These are phyloP conservation scores for Hymenopus coronatus DNA, from an alignment of 2,888 invertebrate genomes.

Conservation along the genomic window DNA sequence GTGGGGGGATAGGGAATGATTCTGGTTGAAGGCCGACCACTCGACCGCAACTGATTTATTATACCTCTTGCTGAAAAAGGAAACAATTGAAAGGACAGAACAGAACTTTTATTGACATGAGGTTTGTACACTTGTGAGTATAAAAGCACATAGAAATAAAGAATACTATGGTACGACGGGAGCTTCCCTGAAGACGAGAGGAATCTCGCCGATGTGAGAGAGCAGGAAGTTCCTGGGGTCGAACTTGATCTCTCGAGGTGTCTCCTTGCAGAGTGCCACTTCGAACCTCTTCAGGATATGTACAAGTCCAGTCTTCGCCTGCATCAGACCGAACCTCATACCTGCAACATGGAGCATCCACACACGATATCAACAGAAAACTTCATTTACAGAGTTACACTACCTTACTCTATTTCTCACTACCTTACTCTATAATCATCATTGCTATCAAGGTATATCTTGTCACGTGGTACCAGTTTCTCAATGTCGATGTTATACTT, in stretches of 20 bases:
- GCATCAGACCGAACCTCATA: slow-evolving; percentile 29
- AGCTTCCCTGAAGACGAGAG: neutral
- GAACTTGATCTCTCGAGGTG: slow-evolving; percentile 21
- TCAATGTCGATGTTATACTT: too few species aligned
- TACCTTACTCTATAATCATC: neutral
- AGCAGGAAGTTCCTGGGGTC: neutral
- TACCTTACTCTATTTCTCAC: too few species aligned
- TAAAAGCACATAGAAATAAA: neutral
- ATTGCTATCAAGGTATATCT: too few species aligned
- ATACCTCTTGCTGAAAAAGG: too few species aligned
- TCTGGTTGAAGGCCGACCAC: too few species aligned
- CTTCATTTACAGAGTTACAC: too few species aligned
- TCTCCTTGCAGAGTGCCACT: slow-evolving; percentile 15
- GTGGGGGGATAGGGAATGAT: too few species aligned
- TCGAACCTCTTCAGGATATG: slow-evolving; percentile 22
- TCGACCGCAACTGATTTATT: too few species aligned
- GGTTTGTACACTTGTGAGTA: too few species aligned
- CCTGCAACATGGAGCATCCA: slow-evolving; percentile 22
- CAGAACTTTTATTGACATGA: too few species aligned
- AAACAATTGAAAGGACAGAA: too few species aligned
- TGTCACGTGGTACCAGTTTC: too few species aligned
- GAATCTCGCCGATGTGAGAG: neutral
- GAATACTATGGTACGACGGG: neutral
- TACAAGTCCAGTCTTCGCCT: slow-evolving; percentile 22
- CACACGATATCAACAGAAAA: neutral